These are phyloP conservation scores for Aphaenogaster floridana DNA, from an alignment of 1,140 invertebrate genomes.

Conservation along the genomic window DNA sequence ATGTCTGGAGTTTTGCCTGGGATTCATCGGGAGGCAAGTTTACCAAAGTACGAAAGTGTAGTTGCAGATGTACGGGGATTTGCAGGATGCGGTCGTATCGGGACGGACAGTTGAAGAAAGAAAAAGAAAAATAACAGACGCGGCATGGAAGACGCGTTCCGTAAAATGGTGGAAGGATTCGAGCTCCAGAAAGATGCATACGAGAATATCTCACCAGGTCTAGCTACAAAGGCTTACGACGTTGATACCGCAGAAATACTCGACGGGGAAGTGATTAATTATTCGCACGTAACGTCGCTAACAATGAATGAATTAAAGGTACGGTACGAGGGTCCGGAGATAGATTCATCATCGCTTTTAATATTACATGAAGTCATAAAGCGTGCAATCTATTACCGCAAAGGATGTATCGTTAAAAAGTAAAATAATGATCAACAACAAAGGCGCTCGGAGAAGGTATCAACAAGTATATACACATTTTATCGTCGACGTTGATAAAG, in stretches of 20 bases:
- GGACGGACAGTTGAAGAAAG: background rate
- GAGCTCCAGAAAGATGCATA: background rate
- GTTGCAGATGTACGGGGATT: conserved; percentile 36
- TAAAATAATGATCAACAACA: conserved; percentile 21
- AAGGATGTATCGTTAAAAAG: conserved; percentile 15
- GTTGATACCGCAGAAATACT: background rate
- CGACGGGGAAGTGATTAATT: background rate
- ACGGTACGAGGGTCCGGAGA: background rate
- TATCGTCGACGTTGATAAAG: conserved; percentile 57
- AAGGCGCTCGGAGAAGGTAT: background rate
- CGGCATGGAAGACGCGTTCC: background rate
- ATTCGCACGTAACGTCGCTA: conserved; percentile 15
- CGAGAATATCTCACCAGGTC: background rate
- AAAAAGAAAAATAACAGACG: background rate
- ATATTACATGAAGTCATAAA: conserved; percentile 25
- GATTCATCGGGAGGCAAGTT: conserved; percentile 55
- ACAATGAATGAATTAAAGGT: conserved; percentile 21
- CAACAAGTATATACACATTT: conserved; percentile 42
- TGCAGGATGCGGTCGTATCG: conserved; percentile 32
- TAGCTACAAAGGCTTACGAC: background rate
- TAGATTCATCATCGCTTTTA: conserved; percentile 44
- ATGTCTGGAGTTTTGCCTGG: conserved; percentile 59
- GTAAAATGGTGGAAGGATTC: background rate
- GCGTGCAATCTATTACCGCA: conserved; percentile 4
- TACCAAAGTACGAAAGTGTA: conserved; percentile 42